These are phyloP conservation scores for Aplidium turbinatum DNA, from an alignment of 23 tunicate genomes.

Conservation along the genomic window DNA sequence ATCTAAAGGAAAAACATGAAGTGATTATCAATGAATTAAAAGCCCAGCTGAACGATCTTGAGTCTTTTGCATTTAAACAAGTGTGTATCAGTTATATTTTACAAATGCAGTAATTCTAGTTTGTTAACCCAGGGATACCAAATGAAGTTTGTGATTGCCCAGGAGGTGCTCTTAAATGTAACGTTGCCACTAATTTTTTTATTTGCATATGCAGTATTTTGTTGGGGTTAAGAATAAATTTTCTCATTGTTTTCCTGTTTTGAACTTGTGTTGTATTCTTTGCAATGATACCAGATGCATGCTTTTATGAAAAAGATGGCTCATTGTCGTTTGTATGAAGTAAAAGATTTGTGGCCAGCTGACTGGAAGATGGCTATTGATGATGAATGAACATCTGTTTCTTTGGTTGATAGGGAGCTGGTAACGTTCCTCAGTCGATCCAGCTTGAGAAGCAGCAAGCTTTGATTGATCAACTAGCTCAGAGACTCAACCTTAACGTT, in stretches of 20 bases:
- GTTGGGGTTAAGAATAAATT: too few relatives aligned
- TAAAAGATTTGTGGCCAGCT: too few relatives aligned
- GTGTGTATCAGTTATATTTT: too few relatives aligned
- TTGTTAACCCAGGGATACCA: too few relatives aligned
- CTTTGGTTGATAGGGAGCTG: slow-evolving; percentile 56
- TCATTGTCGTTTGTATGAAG: too few relatives aligned
- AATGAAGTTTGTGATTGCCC: too few relatives aligned
- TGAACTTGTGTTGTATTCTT: too few relatives aligned
- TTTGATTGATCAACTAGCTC: slow-evolving; percentile 57
- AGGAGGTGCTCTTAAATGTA: too few relatives aligned
- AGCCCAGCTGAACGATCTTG: slow-evolving; percentile 82
- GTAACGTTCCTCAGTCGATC: slow-evolving; percentile 83
- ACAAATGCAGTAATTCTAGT: too few relatives aligned
- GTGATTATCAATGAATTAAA: slow-evolving; percentile 73
- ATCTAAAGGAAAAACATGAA: slow-evolving; percentile 61
- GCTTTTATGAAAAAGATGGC: not conserved
- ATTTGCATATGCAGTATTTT: too few relatives aligned
- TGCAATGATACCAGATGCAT: not conserved
- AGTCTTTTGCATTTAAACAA: slow-evolving; percentile 83
- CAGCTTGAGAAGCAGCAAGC: slow-evolving; percentile 89
- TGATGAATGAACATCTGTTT: not conserved
- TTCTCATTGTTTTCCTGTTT: too few relatives aligned
- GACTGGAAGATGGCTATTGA: not conserved
- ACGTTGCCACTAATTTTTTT: too few relatives aligned
- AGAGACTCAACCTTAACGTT: slow-evolving; percentile 58